These are phyloP conservation scores for Eupithecia subumbrata DNA, from an alignment of 2,888 invertebrate genomes.

Conservation along the genomic window DNA sequence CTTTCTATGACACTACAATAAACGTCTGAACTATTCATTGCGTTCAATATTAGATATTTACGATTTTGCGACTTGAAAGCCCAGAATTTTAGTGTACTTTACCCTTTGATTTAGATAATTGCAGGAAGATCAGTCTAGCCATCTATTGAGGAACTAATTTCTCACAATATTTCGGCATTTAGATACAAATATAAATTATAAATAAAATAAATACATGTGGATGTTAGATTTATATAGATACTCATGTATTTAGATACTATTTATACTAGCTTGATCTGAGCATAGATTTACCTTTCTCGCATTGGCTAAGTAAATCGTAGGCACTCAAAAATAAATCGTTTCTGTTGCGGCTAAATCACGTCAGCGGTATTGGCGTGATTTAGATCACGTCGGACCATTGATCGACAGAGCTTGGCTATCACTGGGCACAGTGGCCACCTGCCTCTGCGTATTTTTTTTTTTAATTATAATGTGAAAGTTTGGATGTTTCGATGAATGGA, in stretches of 20 bases:
- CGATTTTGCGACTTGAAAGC: constrained; percentile 15
- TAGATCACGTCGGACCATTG: constrained; percentile 56
- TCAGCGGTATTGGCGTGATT: constrained; percentile 28
- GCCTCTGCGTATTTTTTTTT: constrained; percentile 23
- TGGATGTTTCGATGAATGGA: too few species aligned
- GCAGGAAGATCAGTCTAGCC: neutral
- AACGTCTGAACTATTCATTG: constrained; percentile 16
- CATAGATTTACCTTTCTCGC: neutral
- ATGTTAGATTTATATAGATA: neutral
- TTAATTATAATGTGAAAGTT: too few species aligned
- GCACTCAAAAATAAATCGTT: neutral
- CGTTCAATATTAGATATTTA: constrained; percentile 5
- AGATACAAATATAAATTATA: neutral
- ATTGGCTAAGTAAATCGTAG: neutral
- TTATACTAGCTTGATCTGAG: neutral
- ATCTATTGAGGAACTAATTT: neutral
- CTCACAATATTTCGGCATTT: neutral
- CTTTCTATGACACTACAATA: constrained; percentile 30
- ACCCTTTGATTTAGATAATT: neutral
- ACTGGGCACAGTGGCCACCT: constrained; percentile 62
- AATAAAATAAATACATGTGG: too few species aligned
- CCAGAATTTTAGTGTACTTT: neutral
- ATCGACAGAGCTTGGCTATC: constrained; percentile 65
- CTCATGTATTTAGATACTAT: neutral
- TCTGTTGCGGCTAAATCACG: constrained; percentile 6